These are phyloP conservation scores for Cichlasoma orientale DNA, from an alignment of 2,797 vertebrate species.

Conservation along the genomic window DNA sequence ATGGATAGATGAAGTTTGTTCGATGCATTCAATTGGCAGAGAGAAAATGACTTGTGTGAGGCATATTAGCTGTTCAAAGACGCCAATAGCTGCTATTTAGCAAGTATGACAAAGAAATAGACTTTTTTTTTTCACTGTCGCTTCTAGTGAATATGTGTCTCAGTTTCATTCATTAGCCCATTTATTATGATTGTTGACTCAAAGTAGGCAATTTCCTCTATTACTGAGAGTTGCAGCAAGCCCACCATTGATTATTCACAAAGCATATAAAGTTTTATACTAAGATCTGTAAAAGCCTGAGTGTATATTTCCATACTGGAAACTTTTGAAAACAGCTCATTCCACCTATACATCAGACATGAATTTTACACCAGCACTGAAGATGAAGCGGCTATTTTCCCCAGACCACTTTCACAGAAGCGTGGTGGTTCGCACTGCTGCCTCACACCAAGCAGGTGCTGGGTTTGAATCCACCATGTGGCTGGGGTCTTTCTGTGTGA, in stretches of 20 bases:
- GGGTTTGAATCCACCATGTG: no score
- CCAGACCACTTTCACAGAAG: background rate
- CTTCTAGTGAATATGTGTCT: constrained; percentile 15
- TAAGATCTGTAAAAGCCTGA: background rate
- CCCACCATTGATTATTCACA: background rate
- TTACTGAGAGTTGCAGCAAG: background rate
- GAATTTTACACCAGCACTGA: background rate
- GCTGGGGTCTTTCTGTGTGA: no score
- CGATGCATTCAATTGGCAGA: constrained; percentile 27
- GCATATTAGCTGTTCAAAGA: constrained; percentile 32
- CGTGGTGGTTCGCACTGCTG: no score
- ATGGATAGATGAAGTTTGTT: constrained; percentile 19
- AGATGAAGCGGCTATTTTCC: background rate
- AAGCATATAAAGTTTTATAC: background rate
- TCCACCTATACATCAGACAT: background rate
- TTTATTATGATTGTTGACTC: constrained; percentile 34
- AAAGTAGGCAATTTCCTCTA: constrained; percentile 1
- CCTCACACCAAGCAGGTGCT: no score
- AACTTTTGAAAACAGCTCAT: background rate
- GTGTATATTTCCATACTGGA: background rate
- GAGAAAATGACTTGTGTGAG: constrained; percentile 32
- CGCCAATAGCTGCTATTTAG: constrained; percentile 31
- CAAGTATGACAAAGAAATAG: constrained; percentile 16
- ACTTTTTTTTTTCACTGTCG: constrained; percentile 26
- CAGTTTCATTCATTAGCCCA: constrained; percentile 16